Conservation (phyloP, 2,888 invertebrate genomes). For the Eupithecia subumbrata region DNA sequence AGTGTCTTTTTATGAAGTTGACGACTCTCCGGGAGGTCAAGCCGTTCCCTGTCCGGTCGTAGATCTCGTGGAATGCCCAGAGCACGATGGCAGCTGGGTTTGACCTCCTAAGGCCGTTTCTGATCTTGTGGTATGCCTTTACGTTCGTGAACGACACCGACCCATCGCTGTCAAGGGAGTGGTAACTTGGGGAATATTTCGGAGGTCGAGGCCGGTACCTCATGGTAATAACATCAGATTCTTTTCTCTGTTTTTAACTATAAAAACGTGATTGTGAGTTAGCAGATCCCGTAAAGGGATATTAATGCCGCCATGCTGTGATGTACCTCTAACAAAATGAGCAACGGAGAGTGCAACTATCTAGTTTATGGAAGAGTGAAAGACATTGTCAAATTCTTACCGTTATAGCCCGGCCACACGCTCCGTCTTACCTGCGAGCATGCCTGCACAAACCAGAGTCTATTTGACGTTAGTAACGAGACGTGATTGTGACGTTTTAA, state of each 20-base stretch:
- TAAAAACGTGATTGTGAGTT: background rate
- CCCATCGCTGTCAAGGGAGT: background rate
- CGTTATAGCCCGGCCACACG: background rate
- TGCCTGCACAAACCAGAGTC: too few species aligned
- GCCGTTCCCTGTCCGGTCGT: constrained; percentile 44
- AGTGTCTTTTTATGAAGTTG: constrained; percentile 61
- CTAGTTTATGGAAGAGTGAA: too few species aligned
- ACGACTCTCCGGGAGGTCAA: constrained; percentile 65
- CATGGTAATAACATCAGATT: background rate
- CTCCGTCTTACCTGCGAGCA: too few species aligned
- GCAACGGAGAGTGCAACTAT: too few species aligned
- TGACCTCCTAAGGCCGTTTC: constrained; percentile 51
- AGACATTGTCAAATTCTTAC: background rate
- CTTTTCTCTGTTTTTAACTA: background rate
- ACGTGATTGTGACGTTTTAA: too few species aligned
- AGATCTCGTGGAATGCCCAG: constrained; percentile 67
- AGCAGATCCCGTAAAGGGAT: background rate
- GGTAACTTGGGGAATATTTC: background rate
- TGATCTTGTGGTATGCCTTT: constrained; percentile 49
- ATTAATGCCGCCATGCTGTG: too few species aligned
- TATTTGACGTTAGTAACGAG: too few species aligned
- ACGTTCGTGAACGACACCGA: background rate
- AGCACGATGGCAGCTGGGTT: constrained; percentile 66
- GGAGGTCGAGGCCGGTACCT: background rate
- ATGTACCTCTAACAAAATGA: too few species aligned